Evolutionary conservation across 1,140 invertebrate genomes (phyloP), one percentile per base, ranked within the genome.

Genomic region (Hestina assimilis): DNA sequence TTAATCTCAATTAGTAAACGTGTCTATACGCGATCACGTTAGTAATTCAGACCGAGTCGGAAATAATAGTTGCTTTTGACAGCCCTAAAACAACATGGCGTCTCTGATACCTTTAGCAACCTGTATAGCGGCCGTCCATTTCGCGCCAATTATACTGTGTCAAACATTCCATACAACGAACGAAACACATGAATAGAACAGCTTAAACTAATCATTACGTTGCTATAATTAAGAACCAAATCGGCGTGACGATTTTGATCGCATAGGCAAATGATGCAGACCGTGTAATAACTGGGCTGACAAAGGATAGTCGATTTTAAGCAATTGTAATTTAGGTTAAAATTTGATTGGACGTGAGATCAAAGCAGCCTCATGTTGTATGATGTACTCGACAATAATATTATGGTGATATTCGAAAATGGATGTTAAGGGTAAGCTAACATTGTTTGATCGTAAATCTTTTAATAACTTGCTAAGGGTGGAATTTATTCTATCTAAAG

Each of bases 311-410:
- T 33, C 4, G 9, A 5, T 31, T 48, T n/a, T 35, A 23, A 21
- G 15, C 8, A 8, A 5, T 1, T 28, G 48, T 6, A 15, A 31
- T 67, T 53, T 20, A 41, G 20, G 51, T 63, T 50, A 50, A 20
- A 42, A 11, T 60, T 58, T 55, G 55, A 58, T 59, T 70, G 51
- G 4, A 17, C 14, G 14, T 23, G n/a, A 81, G 67, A 79, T 82
- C 79, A 83, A 86, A 83, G 79, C 63, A 54, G 56, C 52, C 62
- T 57, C 55, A 67, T 66, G 68, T 72, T 73, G 71, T 61, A 72
- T 76, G 76, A 81, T 69, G 75, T 72, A 81, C 77, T 72, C 63
- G 65, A 69, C 70, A 79, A 75, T 84, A 75, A 74, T 73, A n/a
- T n/a, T n/a, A 75, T 67, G 67, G 57, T 59, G 74, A 79, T 74